phyloP scores from a whole-genome alignment of 2,797 vertebrate species.

The Hafferia zeledoni region DNA sequence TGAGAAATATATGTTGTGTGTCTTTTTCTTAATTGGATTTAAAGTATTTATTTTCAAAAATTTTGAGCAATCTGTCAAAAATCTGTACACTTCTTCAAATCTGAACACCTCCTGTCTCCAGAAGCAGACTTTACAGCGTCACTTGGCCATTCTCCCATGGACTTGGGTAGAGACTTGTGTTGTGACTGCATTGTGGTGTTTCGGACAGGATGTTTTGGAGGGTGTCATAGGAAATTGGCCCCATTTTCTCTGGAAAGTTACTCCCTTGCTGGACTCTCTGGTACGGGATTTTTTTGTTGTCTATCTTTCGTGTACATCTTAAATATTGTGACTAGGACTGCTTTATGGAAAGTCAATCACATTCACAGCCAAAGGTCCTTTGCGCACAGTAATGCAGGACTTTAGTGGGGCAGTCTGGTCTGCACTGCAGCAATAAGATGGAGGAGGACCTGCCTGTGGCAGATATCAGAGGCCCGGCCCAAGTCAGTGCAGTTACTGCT shows the following conservation, averaged over 20 bases:
- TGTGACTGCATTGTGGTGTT: neutral
- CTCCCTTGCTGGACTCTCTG: neutral
- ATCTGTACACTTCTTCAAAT: neutral
- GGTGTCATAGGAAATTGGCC: neutral
- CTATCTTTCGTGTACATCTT: neutral
- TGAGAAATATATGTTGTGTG: neutral
- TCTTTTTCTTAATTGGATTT: neutral
- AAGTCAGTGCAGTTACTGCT: neutral
- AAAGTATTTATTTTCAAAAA: neutral
- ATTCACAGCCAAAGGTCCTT: neutral
- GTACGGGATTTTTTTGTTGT: neutral
- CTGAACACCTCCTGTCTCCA: neutral
- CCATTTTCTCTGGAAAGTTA: neutral
- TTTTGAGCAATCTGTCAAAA: neutral
- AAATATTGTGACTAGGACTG: neutral
- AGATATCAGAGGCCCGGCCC: neutral
- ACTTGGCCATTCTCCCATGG: neutral
- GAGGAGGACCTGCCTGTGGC: neutral
- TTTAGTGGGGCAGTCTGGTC: neutral
- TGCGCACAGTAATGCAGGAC: rapidly evolving
- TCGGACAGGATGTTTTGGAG: neutral
- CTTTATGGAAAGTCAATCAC: neutral
- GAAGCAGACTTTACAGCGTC: neutral
- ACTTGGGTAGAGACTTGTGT: neutral
- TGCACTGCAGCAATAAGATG: rapidly evolving